Base-by-base conservation (phyloP, 2,888 invertebrate genomes). In the Meiosimyza platycephala region DNA sequence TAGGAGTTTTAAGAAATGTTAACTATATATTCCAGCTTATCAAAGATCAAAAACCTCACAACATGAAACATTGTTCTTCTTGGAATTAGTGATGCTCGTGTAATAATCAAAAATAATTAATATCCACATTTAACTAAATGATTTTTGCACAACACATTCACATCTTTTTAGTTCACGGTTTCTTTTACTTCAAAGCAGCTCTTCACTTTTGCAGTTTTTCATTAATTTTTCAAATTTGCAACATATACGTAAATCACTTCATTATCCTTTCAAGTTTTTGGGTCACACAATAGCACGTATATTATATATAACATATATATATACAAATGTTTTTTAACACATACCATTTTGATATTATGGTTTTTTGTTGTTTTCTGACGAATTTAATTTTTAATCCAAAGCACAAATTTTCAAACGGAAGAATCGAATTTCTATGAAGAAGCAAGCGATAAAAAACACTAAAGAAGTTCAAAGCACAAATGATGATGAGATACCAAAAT, bases 401-500 rank as follows among this genome's bases (percentile, higher is more conserved):
- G 55, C 55, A 65, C 54, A 33, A 65, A 22, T 40, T 40, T 40
- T 40, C 9, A 33, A 72, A 40, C 71, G 62, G 60, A 69, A 60
- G 5, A 18, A 68, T 22, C 48, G 51, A 57, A n/a, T 72, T 57
- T 47, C 60, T 28, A 55, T 22, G 18, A 48, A 75, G 72, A 76
- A 78, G 76, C 79, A 75, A 81, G 65, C 65, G 51, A 62, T 51
- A 67, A 72, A 72, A 70, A 72, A 80, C 82, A 81, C 83, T 81
- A 79, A 80, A 82, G 83, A 82, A 84, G 85, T 85, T 84, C 83
- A 82, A 85, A 86, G 82, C 84, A 85, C 85, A 85, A 86, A 84
- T 85, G 85, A 85, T 85, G 84, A 83, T 85, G 81, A 82, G 81
- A 80, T 80, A 79, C 80, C 78, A 80, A 82, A 81, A 78, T 80